phyloP scores from a whole-genome alignment of 2,888 invertebrate species.

The Lasioglossum morio region DNA sequence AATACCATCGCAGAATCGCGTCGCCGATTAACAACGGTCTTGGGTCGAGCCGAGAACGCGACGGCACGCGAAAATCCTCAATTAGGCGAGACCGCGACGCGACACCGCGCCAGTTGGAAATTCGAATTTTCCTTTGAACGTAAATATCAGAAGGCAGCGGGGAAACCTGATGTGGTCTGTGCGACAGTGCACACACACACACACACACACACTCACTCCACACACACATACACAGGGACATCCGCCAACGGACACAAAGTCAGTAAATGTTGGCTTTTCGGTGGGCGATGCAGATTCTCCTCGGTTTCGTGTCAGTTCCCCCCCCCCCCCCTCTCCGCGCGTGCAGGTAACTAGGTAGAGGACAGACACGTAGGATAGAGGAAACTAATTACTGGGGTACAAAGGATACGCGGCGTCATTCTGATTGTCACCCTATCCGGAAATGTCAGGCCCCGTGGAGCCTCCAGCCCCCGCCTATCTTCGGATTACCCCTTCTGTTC shows the following conservation, averaged over 20 bases:
- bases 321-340: constrained; percentile 6
- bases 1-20: neutral
- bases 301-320: constrained; percentile 40
- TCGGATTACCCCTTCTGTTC: neutral
- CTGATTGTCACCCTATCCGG: constrained; percentile 72
- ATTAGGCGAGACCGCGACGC: constrained; percentile 17
- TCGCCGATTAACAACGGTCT: neutral
- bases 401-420: constrained; percentile 76
- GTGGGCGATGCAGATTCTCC: constrained; percentile 24
- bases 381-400: constrained; percentile 73
- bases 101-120: constrained; percentile 8
- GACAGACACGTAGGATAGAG: constrained; percentile 55
- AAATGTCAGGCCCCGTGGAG: constrained; percentile 56
- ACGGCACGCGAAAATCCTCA: constrained; percentile 14
- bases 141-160: constrained; percentile 4
- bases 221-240: neutral
- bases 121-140: constrained; percentile 6
- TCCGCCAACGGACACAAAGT: neutral
- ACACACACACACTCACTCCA: neutral
- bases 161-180: neutral
- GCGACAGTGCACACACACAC: neutral
- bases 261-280: constrained; percentile 20
- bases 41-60: neutral
- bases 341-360: constrained; percentile 58
- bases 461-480: neutral